phyloP scores from a whole-genome alignment of 2,113 vertebrate genomes.

The Eonycteris spelaea region DNA sequence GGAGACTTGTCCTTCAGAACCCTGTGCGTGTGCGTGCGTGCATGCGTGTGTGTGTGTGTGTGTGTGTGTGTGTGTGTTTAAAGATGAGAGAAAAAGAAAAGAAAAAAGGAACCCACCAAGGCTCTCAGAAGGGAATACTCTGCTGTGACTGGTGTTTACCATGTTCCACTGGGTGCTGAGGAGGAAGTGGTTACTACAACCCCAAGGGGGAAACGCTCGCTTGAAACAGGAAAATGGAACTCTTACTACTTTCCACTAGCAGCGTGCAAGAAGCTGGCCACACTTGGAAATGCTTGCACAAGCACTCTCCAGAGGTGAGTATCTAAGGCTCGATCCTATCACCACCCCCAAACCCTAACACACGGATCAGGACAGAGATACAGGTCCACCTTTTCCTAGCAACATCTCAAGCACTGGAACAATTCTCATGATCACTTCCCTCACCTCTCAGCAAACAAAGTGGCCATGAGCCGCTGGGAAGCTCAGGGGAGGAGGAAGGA shows the following conservation, averaged over 20 bases:
- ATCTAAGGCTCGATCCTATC: neutral
- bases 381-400: neutral
- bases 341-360: neutral
- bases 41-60: neutral
- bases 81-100: neutral
- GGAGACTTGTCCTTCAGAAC: neutral
- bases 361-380: neutral
- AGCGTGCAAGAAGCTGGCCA: neutral
- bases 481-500: neutral
- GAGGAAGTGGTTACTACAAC: slow-evolving; percentile 75
- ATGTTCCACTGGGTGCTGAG: slow-evolving; percentile 20
- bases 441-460: neutral
- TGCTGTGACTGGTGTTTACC: slow-evolving; percentile 51
- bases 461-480: neutral
- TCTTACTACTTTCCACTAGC: slow-evolving; percentile 73
- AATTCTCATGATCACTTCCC: neutral
- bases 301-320: neutral
- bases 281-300: slow-evolving; percentile 36
- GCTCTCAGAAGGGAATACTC: slow-evolving; percentile 50
- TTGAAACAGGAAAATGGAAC: slow-evolving; percentile 77
- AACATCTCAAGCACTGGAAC: neutral
- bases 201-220: slow-evolving; percentile 71
- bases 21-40: neutral
- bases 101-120: neutral
- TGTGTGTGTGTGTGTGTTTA: neutral